Evolutionary conservation across 2,113 vertebrate species (phyloP).

Genomic region (Mirza zaza): DNA sequence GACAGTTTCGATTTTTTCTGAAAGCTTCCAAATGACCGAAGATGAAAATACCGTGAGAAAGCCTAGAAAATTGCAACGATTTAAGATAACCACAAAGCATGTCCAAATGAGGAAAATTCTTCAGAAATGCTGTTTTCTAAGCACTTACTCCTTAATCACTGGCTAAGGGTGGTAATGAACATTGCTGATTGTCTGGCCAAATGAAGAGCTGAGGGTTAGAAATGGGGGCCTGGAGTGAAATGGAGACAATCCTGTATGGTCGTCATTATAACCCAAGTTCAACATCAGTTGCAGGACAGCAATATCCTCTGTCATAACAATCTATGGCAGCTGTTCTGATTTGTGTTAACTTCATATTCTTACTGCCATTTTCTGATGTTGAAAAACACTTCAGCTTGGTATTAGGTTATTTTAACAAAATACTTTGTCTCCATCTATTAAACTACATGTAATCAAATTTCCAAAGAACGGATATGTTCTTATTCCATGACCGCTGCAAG

Average conservation of each 20-base stretch:
- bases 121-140: conserved; percentile 3
- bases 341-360: not conserved
- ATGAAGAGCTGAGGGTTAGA: not conserved
- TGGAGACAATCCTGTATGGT: not conserved
- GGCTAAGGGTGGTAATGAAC: not conserved
- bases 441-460: not conserved
- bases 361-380: not conserved
- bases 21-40: conserved; percentile 39
- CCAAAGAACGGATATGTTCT: not conserved
- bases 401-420: conserved; percentile 1
- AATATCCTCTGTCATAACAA: not conserved
- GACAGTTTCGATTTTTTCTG: conserved; percentile 11
- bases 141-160: not conserved
- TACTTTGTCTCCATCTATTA: not conserved
- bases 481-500: not conserved
- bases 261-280: not conserved
- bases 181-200: not conserved
- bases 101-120: not conserved
- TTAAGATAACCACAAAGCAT: conserved; percentile 42
- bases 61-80: conserved; percentile 45
- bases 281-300: not conserved
- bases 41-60: conserved; percentile 32
- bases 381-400: not conserved
- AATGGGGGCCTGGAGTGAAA: not conserved
- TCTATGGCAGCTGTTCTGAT: not conserved